These are phyloP conservation scores for Cyprinodon diabolis DNA, from an alignment of 2,797 vertebrate species.

Conservation along the genomic window DNA sequence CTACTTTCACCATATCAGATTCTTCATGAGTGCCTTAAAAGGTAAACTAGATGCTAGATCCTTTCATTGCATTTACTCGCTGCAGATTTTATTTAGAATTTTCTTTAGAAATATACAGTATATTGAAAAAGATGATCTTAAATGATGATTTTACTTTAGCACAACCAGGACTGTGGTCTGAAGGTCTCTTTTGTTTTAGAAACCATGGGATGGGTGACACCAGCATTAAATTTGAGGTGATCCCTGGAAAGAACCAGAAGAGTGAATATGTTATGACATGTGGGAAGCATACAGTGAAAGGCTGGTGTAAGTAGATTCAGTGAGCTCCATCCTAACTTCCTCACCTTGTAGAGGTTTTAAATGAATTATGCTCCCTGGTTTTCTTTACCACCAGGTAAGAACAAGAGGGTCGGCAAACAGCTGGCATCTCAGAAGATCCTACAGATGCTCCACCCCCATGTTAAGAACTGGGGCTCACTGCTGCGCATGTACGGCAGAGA, in stretches of 20 bases:
- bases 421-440: constrained; percentile 98
- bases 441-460: constrained; percentile 97
- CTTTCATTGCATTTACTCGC: not conserved
- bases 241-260: constrained; percentile 99
- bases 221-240: constrained; percentile 99
- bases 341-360: not conserved
- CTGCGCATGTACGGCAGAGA: constrained; percentile 98
- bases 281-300: constrained; percentile 96
- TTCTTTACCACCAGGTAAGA: constrained; percentile 86
- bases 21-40: constrained; percentile 99
- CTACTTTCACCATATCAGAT: constrained; percentile 99
- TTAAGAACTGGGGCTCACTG: constrained; percentile 98
- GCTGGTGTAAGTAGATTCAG: constrained; percentile 92
- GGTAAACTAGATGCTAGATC: constrained; percentile 72
- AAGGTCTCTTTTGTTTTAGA: constrained; percentile 72
- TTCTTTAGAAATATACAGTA: too few relatives aligned
- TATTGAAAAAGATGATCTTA: too few relatives aligned
- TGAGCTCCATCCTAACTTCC: too few relatives aligned
- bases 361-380: not conserved
- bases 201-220: constrained; percentile 99
- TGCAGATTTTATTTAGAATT: too few relatives aligned
- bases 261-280: constrained; percentile 99
- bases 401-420: constrained; percentile 98
- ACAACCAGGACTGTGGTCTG: not conserved
- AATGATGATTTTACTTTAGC: not conserved